phyloP scores from a whole-genome alignment of 2,797 vertebrate species.

The Danio choprae region DNA sequence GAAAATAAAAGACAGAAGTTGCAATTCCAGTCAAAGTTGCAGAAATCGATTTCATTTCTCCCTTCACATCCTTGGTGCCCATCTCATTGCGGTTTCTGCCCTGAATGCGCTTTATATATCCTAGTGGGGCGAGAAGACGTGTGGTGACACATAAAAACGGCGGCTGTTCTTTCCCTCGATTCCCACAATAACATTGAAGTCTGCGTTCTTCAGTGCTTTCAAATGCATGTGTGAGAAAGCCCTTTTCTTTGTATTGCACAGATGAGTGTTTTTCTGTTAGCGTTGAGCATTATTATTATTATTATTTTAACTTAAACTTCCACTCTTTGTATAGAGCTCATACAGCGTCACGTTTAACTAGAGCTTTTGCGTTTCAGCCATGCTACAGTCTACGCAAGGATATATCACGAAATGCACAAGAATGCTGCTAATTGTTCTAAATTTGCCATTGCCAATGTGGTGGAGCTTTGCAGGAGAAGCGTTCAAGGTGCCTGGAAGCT shows the following conservation, averaged over 20 bases:
- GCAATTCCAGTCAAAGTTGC: slow-evolving; percentile 83
- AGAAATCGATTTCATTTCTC: slow-evolving; percentile 43
- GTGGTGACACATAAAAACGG: slow-evolving; percentile 5
- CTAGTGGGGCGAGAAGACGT: slow-evolving; percentile 19
- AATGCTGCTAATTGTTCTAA: not conserved
- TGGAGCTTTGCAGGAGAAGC: slow-evolving; percentile 2
- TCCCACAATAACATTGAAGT: not conserved
- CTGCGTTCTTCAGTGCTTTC: slow-evolving; percentile 30
- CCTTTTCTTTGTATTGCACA: slow-evolving; percentile 80
- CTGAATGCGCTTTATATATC: slow-evolving; percentile 15
- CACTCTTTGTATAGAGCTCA: not conserved
- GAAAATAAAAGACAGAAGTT: slow-evolving; percentile 85
- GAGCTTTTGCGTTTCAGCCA: slow-evolving; percentile 15
- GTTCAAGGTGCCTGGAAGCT: slow-evolving; percentile 48
- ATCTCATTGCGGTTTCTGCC: slow-evolving; percentile 39
- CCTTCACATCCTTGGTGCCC: slow-evolving; percentile 36
- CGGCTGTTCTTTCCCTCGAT: slow-evolving; percentile 5
- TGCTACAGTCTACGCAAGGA: slow-evolving; percentile 13
- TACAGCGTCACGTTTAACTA: not conserved
- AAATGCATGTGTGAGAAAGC: slow-evolving; percentile 63
- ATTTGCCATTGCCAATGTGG: slow-evolving; percentile 6
- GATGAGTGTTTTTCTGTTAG: slow-evolving; percentile 47
- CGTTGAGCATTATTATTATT: slow-evolving; percentile 4
- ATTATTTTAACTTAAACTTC: too few relatives aligned
- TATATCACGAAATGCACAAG: slow-evolving; percentile 1